Evolutionary conservation across 2,888 invertebrate genomes (phyloP).

Genomic region (Mimas tiliae): DNA sequence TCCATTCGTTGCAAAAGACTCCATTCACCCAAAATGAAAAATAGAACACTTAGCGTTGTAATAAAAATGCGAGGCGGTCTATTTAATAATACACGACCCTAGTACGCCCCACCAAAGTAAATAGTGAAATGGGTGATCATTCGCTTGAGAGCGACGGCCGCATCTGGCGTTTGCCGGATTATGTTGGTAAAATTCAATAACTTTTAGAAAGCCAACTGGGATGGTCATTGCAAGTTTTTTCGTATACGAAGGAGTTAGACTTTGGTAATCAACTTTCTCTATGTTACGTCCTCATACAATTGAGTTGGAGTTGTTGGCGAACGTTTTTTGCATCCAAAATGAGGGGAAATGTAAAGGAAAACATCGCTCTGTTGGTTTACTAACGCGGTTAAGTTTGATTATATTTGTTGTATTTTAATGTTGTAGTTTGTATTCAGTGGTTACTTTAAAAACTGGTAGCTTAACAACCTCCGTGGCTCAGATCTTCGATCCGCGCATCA

Average conservation of each 20-base stretch:
- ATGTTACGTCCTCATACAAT: conserved; percentile 44
- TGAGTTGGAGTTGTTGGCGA: conserved; percentile 35
- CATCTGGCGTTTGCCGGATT: conserved; percentile 74
- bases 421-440: not conserved
- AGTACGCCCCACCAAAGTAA: conserved; percentile 53
- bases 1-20: too few relatives aligned
- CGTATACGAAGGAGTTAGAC: conserved; percentile 44
- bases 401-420: too few relatives aligned
- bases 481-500: too few relatives aligned
- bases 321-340: conserved; percentile 42
- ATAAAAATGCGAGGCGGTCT: conserved; percentile 33
- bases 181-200: conserved; percentile 79
- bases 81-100: conserved; percentile 67
- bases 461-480: too few relatives aligned
- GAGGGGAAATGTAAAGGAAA: not conserved
- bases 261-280: conserved; percentile 56
- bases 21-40: not conserved
- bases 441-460: not conserved
- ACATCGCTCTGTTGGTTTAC: not conserved
- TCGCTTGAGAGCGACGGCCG: conserved; percentile 60
- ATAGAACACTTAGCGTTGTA: conserved; percentile 9
- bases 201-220: conserved; percentile 71
- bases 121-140: conserved; percentile 71
- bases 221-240: conserved; percentile 61
- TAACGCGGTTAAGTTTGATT: not conserved